Percentiles rank a stretch among this genome's conserved stretches.
Evolutionary conservation across 2,888 invertebrate species (phyloP).

Genomic region (Zygaena filipendulae): DNA sequence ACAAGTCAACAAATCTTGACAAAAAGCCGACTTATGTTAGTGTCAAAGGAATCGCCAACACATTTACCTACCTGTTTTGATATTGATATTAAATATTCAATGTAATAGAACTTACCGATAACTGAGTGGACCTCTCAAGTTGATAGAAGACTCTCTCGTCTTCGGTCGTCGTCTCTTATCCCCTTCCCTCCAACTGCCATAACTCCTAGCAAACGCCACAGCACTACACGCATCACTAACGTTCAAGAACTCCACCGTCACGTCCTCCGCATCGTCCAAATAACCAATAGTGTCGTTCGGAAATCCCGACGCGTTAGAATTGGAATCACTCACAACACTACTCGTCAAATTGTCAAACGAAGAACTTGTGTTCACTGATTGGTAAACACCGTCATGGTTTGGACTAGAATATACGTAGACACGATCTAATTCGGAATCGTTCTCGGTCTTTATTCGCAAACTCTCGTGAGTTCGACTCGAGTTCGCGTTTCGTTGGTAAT

Average conservation of each 20-base stretch:
- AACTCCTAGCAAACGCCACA: conserved; percentile 41
- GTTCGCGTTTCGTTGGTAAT: conserved; percentile 36
- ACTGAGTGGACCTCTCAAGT: conserved; percentile 58
- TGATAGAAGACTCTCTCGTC: conserved; percentile 38
- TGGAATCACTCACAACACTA: conserved; percentile 20
- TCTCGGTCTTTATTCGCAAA: conserved; percentile 39
- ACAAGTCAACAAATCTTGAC: too few species aligned
- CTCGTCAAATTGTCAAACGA: conserved; percentile 25
- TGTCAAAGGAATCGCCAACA: too few species aligned
- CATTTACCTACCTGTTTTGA: too few species aligned
- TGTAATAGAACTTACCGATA: conserved; percentile 68
- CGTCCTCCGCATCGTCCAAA: conserved; percentile 26
- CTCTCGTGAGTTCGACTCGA: conserved; percentile 23
- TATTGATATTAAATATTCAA: too few species aligned
- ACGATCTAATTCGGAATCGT: conserved; percentile 47
- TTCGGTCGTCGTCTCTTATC: conserved; percentile 32
- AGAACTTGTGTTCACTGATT: conserved; percentile 38
- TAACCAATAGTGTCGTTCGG: conserved; percentile 28
- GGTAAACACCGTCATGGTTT: conserved; percentile 52
- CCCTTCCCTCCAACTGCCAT: conserved; percentile 54
- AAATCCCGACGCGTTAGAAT: conserved; percentile 19
- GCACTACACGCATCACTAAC: conserved; percentile 40
- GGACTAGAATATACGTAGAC: conserved; percentile 59
- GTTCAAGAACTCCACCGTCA: conserved; percentile 38
- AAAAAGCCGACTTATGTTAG: too few species aligned